phyloP scores from a whole-genome alignment of 1,140 invertebrate genomes.

The Hyphantria cunea region DNA sequence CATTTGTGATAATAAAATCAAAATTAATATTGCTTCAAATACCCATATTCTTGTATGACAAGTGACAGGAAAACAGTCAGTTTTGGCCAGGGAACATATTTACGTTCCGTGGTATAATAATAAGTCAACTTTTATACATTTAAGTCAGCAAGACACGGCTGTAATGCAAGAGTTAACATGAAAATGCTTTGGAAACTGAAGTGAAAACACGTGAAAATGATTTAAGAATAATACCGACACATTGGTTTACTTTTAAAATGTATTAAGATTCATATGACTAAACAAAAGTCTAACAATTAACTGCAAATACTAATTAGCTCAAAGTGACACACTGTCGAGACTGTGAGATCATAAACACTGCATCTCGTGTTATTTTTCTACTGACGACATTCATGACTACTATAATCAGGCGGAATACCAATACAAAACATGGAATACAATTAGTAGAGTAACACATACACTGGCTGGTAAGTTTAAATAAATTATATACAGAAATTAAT shows the following conservation, averaged over 20 bases:
- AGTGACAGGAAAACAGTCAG: conserved; percentile 37
- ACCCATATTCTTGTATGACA: conserved; percentile 35
- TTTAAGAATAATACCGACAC: conserved; percentile 2
- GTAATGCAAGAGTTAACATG: conserved; percentile 9
- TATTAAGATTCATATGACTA: conserved; percentile 20
- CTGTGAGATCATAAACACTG: conserved; percentile 23
- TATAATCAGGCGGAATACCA: conserved; percentile 25
- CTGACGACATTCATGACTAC: conserved; percentile 22
- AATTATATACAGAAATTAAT: conserved; percentile 26
- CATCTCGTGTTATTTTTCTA: conserved; percentile 19
- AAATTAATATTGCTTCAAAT: conserved; percentile 24
- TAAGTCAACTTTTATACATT: conserved; percentile 11
- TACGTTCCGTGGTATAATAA: conserved; percentile 21
- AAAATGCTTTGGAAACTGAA: conserved; percentile 17
- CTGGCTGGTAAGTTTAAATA: conserved; percentile 22
- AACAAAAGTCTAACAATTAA: conserved; percentile 12
- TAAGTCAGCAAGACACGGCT: conserved; percentile 23
- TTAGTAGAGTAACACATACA: conserved; percentile 15
- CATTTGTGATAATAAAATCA: conserved; percentile 25
- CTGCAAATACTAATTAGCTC: conserved; percentile 14
- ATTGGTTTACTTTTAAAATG: conserved; percentile 7
- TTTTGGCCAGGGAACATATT: conserved; percentile 21
- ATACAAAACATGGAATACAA: conserved; percentile 14
- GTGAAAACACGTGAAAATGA: conserved; percentile 11
- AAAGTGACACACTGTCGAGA: conserved; percentile 15